Evolutionary conservation across 2,797 vertebrate species (phyloP).

Genomic region (Anas capensis): DNA sequence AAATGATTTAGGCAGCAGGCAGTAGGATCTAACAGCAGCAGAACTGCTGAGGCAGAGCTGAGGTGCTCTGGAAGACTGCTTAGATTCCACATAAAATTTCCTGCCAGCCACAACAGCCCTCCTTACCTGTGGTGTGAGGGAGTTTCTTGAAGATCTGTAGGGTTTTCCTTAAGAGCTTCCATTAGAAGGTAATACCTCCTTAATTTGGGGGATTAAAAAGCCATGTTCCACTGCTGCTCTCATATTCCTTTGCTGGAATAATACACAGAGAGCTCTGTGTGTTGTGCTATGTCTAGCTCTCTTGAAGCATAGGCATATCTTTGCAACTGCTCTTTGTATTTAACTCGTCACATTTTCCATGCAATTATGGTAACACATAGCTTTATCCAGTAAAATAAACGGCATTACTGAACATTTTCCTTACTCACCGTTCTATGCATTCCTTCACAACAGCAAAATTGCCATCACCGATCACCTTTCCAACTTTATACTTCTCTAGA

Average conservation of each 20-base stretch:
- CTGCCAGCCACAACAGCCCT: background rate
- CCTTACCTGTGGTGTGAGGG: background rate
- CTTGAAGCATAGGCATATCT: background rate
- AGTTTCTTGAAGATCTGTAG: background rate
- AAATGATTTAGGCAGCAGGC: background rate
- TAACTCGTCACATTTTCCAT: background rate
- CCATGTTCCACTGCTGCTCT: background rate
- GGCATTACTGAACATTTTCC: background rate
- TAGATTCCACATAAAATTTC: background rate
- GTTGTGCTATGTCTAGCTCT: background rate
- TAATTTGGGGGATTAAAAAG: background rate
- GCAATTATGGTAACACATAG: background rate
- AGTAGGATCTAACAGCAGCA: background rate
- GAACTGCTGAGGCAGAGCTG: background rate
- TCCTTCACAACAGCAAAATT: conserved; percentile 98
- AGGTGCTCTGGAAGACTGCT: background rate
- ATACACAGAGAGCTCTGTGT: background rate
- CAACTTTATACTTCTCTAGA: conserved; percentile 92
- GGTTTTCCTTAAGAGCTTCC: background rate
- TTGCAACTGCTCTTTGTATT: background rate
- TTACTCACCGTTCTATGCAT: conserved; percentile 90
- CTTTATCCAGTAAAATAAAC: background rate
- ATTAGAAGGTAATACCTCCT: background rate
- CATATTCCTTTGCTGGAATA: background rate
- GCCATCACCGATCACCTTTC: conserved; percentile 96